Percentiles rank a stretch among this genome's conserved stretches.
Conservation (phyloP, 2,797 vertebrate species). For the Cercopithecus neglectus region DNA sequence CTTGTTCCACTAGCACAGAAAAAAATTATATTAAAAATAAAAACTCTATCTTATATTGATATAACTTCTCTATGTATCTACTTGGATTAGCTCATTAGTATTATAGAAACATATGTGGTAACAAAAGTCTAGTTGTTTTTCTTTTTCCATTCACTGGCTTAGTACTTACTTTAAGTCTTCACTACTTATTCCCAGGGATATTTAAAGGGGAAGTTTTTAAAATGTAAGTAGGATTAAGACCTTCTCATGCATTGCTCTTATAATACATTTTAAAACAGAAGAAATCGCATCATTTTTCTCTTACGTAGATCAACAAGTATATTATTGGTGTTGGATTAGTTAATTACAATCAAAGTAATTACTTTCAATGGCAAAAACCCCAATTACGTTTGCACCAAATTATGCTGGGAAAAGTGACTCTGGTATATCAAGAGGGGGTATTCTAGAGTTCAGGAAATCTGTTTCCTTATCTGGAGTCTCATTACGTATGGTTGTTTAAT, state of each 20-base stretch:
- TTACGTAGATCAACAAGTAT: neutral
- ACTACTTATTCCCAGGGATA: neutral
- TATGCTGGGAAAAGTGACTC: neutral
- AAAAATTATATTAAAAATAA: neutral
- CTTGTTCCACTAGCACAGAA: neutral
- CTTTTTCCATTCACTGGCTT: neutral
- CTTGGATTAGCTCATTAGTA: neutral
- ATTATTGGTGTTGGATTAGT: neutral
- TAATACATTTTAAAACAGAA: neutral
- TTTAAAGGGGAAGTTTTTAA: neutral
- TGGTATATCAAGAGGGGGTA: fast-evolving
- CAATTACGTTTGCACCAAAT: neutral
- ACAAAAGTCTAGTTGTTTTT: neutral
- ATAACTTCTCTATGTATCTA: neutral
- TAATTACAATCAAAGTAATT: neutral
- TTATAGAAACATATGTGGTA: neutral
- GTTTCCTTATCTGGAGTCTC: neutral
- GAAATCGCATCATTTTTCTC: neutral
- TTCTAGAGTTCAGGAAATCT: no score
- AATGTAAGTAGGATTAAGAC: neutral
- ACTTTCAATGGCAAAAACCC: neutral
- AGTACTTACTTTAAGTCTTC: neutral
- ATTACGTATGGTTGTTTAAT: neutral
- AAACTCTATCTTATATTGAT: neutral
- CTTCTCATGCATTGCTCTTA: neutral